Conservation (phyloP, 2,113 vertebrate species). For the Zootoca vivipara region DNA sequence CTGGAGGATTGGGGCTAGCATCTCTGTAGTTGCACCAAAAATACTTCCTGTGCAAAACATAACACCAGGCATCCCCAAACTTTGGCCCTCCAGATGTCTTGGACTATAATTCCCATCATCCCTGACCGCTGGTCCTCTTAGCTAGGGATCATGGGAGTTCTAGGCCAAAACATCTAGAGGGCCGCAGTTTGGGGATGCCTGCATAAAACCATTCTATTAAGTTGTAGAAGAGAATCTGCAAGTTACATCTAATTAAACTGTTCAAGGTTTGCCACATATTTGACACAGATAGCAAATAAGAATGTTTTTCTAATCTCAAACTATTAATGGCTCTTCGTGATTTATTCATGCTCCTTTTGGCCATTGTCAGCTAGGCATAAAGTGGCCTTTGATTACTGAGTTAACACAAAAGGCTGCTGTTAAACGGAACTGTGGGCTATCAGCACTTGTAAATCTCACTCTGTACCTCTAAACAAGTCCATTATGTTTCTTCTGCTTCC, state of each 20-base stretch:
- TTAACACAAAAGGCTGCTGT: not conserved
- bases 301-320: not conserved
- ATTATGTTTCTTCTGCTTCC: conserved; percentile 20
- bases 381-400: not conserved
- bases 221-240: not conserved
- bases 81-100: too few relatives aligned
- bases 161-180: too few relatives aligned
- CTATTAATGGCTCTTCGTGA: not conserved
- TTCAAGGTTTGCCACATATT: not conserved
- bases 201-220: not conserved
- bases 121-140: too few relatives aligned
- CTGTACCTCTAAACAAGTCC: not conserved
- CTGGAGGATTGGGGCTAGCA: not conserved
- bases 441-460: not conserved
- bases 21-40: not conserved
- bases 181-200: too few relatives aligned
- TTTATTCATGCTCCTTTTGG: not conserved
- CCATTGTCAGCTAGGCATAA: not conserved
- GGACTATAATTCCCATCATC: too few relatives aligned
- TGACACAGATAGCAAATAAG: not conserved
- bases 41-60: not conserved
- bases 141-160: too few relatives aligned
- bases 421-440: not conserved
- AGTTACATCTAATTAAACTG: not conserved
- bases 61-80: too few relatives aligned